phyloP scores from a whole-genome alignment of 92 coral and sea anemone genomes.

The Bergia sp. region DNA sequence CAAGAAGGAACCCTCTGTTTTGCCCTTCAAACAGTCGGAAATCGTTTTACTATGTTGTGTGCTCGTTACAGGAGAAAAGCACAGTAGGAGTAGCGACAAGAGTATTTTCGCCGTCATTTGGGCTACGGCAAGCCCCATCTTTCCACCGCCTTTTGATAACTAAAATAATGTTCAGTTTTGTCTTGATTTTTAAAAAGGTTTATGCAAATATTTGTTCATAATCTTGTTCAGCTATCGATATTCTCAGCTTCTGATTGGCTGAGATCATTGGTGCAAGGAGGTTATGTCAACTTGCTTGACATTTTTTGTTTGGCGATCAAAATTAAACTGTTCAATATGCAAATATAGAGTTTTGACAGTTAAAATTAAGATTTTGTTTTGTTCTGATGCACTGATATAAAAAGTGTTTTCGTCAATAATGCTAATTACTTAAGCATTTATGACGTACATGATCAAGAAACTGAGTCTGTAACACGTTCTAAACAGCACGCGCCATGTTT shows the following conservation, averaged over 20 bases:
- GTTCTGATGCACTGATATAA: neutral
- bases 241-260: neutral
- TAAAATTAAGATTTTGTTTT: no score
- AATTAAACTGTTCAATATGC: neutral
- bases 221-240: neutral
- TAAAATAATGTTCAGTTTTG: neutral
- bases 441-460: neutral
- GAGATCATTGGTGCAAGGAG: neutral
- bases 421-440: neutral
- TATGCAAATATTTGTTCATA: conserved; percentile 5
- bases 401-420: no score
- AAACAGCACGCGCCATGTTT: no score
- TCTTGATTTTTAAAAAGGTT: no score
- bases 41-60: neutral
- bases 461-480: no score
- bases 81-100: neutral
- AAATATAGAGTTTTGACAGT: neutral
- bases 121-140: neutral
- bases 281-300: neutral
- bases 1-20: conserved; percentile 39
- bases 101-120: neutral
- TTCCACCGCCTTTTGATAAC: neutral
- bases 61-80: neutral
- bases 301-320: neutral
- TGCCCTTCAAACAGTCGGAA: neutral